Percentiles rank a stretch among this genome's conserved stretches.
Evolutionary conservation across 1,140 invertebrate species (phyloP).

Genomic region (Zaprionus capensis): DNA sequence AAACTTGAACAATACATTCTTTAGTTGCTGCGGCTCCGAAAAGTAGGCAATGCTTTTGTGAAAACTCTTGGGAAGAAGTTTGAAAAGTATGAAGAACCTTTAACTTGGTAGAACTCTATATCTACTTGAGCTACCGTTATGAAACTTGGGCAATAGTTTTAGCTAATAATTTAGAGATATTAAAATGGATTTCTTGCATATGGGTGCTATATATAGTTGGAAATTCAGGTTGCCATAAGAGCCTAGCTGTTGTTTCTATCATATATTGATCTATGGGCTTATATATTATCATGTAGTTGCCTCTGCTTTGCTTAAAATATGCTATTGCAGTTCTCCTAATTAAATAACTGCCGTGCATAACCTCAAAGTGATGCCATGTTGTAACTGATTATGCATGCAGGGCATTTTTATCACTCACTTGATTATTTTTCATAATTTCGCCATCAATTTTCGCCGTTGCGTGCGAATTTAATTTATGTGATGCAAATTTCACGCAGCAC

Average conservation of each 20-base stretch:
- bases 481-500: slow-evolving; percentile 64
- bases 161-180: no score
- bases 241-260: no score
- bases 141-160: background rate
- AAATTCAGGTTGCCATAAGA: no score
- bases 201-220: no score
- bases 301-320: no score
- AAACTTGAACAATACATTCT: no score
- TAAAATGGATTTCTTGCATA: no score
- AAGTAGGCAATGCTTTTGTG: slow-evolving; percentile 21
- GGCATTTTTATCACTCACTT: slow-evolving; percentile 26
- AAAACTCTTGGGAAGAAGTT: background rate
- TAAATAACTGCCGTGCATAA: background rate
- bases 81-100: background rate
- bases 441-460: slow-evolving; percentile 56
- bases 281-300: no score
- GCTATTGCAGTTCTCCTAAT: background rate
- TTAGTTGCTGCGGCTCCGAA: background rate
- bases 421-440: slow-evolving; percentile 70
- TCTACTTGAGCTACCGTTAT: background rate
- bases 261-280: no score
- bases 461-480: slow-evolving; percentile 76
- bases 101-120: background rate
- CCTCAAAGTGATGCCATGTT: background rate
- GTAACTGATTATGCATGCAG: background rate